These are phyloP conservation scores for Staurois parvus DNA, from an alignment of 2,797 vertebrate species.

Conservation along the genomic window DNA sequence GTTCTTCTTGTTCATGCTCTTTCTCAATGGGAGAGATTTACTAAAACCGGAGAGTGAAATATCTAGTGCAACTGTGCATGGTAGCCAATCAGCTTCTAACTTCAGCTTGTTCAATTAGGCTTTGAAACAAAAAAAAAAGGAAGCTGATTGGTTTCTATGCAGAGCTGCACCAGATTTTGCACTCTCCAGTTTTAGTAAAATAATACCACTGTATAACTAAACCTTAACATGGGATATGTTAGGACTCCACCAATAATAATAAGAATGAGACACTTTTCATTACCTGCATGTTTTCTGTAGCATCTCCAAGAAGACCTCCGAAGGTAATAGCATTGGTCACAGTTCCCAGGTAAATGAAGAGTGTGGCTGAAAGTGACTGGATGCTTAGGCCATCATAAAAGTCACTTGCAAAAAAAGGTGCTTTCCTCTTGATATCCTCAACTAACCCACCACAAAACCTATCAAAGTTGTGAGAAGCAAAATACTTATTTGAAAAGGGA, in stretches of 20 bases:
- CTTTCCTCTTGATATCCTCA: slow-evolving; percentile 96
- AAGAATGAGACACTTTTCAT: neutral
- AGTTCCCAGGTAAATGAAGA: slow-evolving; percentile 97
- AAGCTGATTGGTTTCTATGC: too few species aligned
- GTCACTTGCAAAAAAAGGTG: slow-evolving; percentile 92
- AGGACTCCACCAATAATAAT: neutral
- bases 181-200: too few species aligned
- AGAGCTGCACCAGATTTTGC: too few species aligned
- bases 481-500: neutral
- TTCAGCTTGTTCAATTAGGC: too few species aligned
- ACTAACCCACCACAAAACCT: slow-evolving; percentile 95
- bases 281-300: slow-evolving; percentile 99
- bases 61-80: too few species aligned
- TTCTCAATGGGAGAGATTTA: too few species aligned
- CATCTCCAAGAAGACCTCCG: slow-evolving; percentile 94
- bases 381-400: slow-evolving; percentile 94
- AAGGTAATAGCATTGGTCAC: slow-evolving; percentile 99
- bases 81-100: too few species aligned
- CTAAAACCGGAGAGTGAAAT: too few species aligned
- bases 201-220: too few species aligned
- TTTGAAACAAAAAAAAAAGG: too few species aligned
- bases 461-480: neutral
- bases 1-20: too few species aligned
- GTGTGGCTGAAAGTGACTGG: slow-evolving; percentile 91
- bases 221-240: neutral